phyloP scores from a whole-genome alignment of 2,888 invertebrate species.

The Lamellibrachia satsuma region DNA sequence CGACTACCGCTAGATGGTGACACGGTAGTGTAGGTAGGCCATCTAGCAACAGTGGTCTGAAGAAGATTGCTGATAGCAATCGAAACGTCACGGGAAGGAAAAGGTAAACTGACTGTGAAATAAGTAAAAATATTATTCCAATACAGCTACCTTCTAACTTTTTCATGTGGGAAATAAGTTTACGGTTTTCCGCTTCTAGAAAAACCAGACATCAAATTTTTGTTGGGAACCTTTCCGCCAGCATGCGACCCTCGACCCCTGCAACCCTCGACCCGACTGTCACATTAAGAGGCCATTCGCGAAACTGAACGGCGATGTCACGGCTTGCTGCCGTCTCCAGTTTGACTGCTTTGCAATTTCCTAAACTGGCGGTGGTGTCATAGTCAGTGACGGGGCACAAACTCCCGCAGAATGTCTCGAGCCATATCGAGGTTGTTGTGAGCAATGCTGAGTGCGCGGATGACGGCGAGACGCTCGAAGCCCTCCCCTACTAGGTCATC shows the following conservation, averaged over 20 bases:
- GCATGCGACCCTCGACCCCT: not conserved
- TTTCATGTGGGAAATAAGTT: not conserved
- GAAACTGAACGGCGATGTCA: not conserved
- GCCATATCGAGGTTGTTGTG: conserved; percentile 95
- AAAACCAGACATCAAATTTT: not conserved
- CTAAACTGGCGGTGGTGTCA: not conserved
- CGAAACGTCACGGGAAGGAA: too few relatives aligned
- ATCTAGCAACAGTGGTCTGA: too few relatives aligned
- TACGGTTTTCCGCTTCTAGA: not conserved
- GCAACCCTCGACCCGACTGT: not conserved
- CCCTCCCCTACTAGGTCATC: conserved; percentile 88
- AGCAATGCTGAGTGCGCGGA: conserved; percentile 89
- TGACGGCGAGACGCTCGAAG: conserved; percentile 88
- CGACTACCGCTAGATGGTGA: too few relatives aligned
- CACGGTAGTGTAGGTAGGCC: too few relatives aligned
- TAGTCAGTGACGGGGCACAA: conserved; percentile 73
- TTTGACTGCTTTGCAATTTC: not conserved
- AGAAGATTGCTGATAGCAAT: too few relatives aligned
- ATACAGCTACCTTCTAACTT: not conserved
- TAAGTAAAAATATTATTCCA: not conserved
- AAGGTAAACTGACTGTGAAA: too few relatives aligned
- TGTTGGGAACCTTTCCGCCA: not conserved
- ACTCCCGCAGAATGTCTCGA: conserved; percentile 90
- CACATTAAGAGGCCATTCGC: not conserved
- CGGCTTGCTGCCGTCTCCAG: not conserved